These are phyloP conservation scores for Theocolax elegans DNA, from an alignment of 1,140 invertebrate species.

Conservation along the genomic window DNA sequence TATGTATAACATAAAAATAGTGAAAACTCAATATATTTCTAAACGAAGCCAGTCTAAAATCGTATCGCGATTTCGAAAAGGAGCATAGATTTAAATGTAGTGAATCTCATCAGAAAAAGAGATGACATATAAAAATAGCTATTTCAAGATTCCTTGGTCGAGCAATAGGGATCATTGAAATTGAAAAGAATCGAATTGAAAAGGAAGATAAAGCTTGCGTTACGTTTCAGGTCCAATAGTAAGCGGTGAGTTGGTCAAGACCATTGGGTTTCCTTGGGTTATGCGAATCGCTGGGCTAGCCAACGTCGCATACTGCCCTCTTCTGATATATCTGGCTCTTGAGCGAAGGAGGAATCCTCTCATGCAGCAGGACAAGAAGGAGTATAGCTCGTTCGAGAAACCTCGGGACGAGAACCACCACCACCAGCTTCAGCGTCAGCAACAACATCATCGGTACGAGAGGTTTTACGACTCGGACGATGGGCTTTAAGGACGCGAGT, in stretches of 20 bases:
- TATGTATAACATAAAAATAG: too few relatives aligned
- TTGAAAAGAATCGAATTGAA: too few relatives aligned
- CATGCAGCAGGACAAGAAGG: slow-evolving; percentile 43
- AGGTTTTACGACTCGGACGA: slow-evolving; percentile 61
- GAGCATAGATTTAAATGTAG: too few relatives aligned
- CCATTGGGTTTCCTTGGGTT: slow-evolving; percentile 80
- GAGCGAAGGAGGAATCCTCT: slow-evolving; percentile 30
- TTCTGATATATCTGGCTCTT: slow-evolving; percentile 64
- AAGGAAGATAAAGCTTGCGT: too few relatives aligned
- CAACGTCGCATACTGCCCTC: slow-evolving; percentile 77
- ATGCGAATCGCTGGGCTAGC: slow-evolving; percentile 76
- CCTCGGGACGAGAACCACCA: too few relatives aligned
- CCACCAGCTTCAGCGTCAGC: slow-evolving; percentile 3
- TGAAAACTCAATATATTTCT: too few relatives aligned
- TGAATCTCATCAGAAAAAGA: too few relatives aligned
- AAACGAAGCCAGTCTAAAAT: too few relatives aligned
- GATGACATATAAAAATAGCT: too few relatives aligned
- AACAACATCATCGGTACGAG: slow-evolving; percentile 44
- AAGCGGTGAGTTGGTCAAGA: slow-evolving; percentile 75
- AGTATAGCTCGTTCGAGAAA: slow-evolving; percentile 54
- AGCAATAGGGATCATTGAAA: too few relatives aligned
- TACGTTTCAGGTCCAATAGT: slow-evolving; percentile 76
- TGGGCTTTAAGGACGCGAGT: slow-evolving; percentile 52
- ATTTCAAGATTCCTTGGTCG: too few relatives aligned
- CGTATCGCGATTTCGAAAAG: too few relatives aligned